Conservation (phyloP, 2,113 vertebrate genomes). For the Pogonocichla stellata region DNA sequence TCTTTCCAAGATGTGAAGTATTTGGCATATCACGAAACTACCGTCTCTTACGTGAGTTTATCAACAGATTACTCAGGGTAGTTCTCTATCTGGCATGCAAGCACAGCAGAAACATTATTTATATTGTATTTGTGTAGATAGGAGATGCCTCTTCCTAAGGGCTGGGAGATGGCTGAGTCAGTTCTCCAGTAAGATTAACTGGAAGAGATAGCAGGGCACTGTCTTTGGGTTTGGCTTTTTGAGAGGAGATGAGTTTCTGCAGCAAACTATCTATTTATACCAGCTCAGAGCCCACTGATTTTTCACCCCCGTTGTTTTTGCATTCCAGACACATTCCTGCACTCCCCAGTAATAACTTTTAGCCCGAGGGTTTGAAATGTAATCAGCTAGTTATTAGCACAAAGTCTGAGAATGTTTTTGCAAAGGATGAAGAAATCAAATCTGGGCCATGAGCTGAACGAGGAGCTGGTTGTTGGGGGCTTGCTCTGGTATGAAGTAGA, state of each 20-base stretch:
- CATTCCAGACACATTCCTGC: slow-evolving; percentile 55
- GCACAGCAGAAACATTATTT: neutral
- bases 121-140: neutral
- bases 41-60: neutral
- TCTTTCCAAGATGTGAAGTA: neutral
- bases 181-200: neutral
- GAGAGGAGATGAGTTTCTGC: neutral
- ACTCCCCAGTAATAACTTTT: slow-evolving; percentile 47
- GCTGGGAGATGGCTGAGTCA: neutral
- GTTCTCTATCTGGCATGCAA: neutral
- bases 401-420: slow-evolving; percentile 47
- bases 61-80: neutral
- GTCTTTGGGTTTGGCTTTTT: neutral
- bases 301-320: slow-evolving; percentile 23
- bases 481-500: neutral
- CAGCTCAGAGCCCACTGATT: slow-evolving; percentile 42
- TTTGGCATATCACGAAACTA: neutral
- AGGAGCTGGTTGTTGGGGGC: neutral
- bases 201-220: neutral
- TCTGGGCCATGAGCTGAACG: neutral
- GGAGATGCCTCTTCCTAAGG: neutral
- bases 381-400: slow-evolving; percentile 48
- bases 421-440: slow-evolving; percentile 13
- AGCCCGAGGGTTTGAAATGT: slow-evolving; percentile 52
- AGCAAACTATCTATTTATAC: neutral